Percentiles rank a stretch among this genome's conserved stretches.
phyloP scores from a whole-genome alignment of 2,888 invertebrate species.

The Coleophora deauratella region DNA sequence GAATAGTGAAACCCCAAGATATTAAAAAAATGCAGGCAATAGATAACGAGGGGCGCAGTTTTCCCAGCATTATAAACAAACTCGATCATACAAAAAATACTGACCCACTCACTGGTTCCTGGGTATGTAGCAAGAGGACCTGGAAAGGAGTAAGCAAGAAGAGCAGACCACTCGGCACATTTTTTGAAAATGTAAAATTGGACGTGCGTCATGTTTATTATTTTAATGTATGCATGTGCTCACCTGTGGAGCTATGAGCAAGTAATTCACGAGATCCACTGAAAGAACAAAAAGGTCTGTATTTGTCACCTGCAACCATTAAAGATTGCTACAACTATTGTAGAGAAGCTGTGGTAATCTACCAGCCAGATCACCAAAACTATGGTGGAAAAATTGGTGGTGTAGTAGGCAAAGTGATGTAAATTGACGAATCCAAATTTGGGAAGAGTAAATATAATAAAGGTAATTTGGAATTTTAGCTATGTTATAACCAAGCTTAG shows the following conservation, averaged over 20 bases:
- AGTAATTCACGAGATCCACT: not conserved
- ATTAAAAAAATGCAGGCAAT: constrained; percentile 1
- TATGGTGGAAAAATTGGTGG: not conserved
- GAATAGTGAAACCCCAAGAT: constrained; percentile 3
- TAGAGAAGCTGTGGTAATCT: not conserved
- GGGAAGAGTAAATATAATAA: not conserved
- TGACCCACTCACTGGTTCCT: no score
- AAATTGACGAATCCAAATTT: not conserved
- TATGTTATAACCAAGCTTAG: no score
- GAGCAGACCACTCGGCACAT: not conserved
- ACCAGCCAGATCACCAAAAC: not conserved
- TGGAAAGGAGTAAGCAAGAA: no score
- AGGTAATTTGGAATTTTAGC: no score
- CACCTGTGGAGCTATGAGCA: not conserved
- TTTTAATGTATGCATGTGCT: not conserved
- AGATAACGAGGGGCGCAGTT: constrained; percentile 3
- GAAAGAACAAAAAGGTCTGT: not conserved
- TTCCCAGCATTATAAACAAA: constrained; percentile 1
- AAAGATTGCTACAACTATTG: not conserved
- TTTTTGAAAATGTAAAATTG: not conserved
- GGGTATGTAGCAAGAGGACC: no score
- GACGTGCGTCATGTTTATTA: not conserved
- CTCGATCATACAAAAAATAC: no score
- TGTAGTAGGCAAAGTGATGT: not conserved
- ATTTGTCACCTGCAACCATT: not conserved